phyloP scores from a whole-genome alignment of 2,797 vertebrate species.

The Poliocrania exsul region DNA sequence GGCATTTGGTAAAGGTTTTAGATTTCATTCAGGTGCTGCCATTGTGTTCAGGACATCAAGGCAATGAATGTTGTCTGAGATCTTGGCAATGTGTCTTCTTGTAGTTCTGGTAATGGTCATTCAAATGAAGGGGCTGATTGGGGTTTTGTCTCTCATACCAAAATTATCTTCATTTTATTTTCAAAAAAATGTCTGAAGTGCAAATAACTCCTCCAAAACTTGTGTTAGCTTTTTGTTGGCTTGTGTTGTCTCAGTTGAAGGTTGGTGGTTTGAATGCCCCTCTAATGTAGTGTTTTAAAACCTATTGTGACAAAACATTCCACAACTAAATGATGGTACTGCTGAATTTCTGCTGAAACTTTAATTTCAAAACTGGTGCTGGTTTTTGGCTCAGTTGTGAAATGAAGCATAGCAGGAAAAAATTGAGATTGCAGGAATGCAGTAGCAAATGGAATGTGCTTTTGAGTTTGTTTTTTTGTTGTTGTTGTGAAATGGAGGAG shows the following conservation, averaged over 20 bases:
- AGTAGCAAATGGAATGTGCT: neutral
- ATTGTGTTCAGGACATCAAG: neutral
- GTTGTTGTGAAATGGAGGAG: neutral
- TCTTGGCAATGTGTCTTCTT: neutral
- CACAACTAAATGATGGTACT: neutral
- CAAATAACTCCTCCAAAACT: neutral
- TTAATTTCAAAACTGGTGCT: neutral
- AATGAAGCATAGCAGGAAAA: neutral
- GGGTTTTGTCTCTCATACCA: neutral
- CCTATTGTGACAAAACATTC: neutral
- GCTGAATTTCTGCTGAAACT: neutral
- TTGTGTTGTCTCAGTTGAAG: neutral
- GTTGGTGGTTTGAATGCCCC: neutral
- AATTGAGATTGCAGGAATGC: neutral
- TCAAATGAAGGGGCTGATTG: neutral
- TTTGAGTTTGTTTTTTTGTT: neutral
- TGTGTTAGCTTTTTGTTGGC: neutral
- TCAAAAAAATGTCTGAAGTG: neutral
- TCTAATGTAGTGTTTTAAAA: neutral
- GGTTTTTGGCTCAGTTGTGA: neutral
- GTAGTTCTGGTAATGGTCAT: neutral
- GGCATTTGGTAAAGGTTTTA: neutral
- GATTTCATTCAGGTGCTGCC: neutral
- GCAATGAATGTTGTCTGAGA: neutral
- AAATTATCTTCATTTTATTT: neutral